These are phyloP conservation scores for Phortica magna DNA, from an alignment of 2,888 invertebrate genomes.

Conservation along the genomic window DNA sequence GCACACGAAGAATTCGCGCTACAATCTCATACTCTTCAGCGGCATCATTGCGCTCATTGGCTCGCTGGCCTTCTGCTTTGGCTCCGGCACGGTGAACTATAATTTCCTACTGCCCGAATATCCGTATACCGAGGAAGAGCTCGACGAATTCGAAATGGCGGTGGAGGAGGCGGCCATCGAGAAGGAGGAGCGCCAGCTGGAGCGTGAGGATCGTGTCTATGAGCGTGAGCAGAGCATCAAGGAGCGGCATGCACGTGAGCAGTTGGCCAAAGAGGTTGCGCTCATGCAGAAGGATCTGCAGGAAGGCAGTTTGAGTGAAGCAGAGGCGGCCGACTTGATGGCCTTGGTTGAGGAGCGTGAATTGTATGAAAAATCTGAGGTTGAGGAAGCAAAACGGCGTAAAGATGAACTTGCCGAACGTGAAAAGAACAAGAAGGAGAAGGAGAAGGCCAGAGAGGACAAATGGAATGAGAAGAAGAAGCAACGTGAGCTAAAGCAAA, in stretches of 20 bases:
- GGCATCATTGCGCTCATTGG: conserved; percentile 50
- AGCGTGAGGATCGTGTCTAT: conserved; percentile 45
- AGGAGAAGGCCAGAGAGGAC: conserved; percentile 43
- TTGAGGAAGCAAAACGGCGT: conserved; percentile 53
- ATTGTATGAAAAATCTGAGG: conserved; percentile 54
- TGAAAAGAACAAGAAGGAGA: conserved; percentile 35
- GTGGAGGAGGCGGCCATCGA: conserved; percentile 53
- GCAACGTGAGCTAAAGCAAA: conserved; percentile 33
- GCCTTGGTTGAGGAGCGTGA: conserved; percentile 51
- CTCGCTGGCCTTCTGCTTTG: background rate
- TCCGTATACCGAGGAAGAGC: conserved; percentile 60
- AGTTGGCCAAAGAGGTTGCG: conserved; percentile 55
- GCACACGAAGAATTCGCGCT: conserved; percentile 54
- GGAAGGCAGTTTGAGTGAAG: conserved; percentile 47
- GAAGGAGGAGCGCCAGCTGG: conserved; percentile 48
- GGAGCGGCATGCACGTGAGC: conserved; percentile 58
- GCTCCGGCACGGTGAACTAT: conserved; percentile 19
- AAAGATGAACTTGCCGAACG: conserved; percentile 36
- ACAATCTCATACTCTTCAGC: conserved; percentile 51
- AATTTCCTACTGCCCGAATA: conserved; percentile 50
- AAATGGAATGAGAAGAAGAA: conserved; percentile 47
- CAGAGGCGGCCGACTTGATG: conserved; percentile 50
- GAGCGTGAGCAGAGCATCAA: conserved; percentile 52
- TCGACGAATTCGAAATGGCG: conserved; percentile 53
- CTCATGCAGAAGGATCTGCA: conserved; percentile 61